Evolutionary conservation across 2,888 invertebrate species (phyloP), one percentile per base, ranked within the genome.

Genomic region (Caenorhabditis zanzibari): DNA sequence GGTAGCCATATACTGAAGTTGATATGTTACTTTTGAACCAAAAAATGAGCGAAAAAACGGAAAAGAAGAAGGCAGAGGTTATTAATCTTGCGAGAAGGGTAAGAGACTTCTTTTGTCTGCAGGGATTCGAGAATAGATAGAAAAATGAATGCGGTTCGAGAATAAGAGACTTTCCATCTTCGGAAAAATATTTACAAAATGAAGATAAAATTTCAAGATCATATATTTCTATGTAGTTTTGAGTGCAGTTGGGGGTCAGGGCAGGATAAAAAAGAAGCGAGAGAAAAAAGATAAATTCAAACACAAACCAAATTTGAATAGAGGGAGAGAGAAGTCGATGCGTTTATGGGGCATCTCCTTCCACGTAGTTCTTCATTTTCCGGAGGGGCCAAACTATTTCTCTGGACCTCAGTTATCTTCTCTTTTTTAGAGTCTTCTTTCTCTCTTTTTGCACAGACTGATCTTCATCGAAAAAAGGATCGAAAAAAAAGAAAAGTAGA

Each of bases 1-100:
- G 61, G 81, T 66, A 69, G 54, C 76, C 82, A 82, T 82, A 77
- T 26, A 82, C 82, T 82, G 72, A 9, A 82, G 76, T 58, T 54
- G 38, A 44, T 49, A 59, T 28, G 58, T 47, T 28, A 35, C 24
- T 44, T 28, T 38, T 6, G 35, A 16, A 24, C 22, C 26, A 56
- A 44, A 56, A 47, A n/a, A n/a, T 1, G 10, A 19, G 2, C 14
- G 32, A 52, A 14, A 47, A 22, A 35, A 47, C 22, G 26, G 1
- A 19, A 52, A 52, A 41, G 26, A 54, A 26, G 54, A 38, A 41
- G 10, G 41, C 22, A 6, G 19, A 24, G 41, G 38, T 19, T 41
- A 61, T 59, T 19, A 61, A 61, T 61, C 61, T 61, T 61, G 24
- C 38, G 38, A 24, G 61, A 41, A 12, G 41, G 16, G 38, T 41